These are phyloP conservation scores for Myopa tessellatipennis DNA, from an alignment of 2,888 invertebrate genomes.

Conservation along the genomic window DNA sequence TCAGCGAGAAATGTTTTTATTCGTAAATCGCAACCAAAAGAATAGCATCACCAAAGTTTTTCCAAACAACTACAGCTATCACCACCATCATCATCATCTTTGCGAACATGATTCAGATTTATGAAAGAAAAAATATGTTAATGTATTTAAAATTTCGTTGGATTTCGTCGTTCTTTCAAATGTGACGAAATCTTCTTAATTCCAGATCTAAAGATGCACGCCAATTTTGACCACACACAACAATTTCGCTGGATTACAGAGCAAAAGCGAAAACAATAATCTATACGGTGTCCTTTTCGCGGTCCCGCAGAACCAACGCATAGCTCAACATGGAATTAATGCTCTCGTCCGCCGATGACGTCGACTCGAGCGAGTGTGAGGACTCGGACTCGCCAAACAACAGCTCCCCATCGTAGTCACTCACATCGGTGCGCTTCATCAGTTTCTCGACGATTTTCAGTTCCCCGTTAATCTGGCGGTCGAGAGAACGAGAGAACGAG, in stretches of 20 bases:
- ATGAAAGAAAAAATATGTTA: too few relatives aligned
- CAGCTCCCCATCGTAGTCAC: constrained; percentile 55
- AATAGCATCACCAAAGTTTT: too few relatives aligned
- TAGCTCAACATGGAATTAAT: constrained; percentile 54
- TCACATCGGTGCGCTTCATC: constrained; percentile 52
- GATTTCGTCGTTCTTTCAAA: too few relatives aligned
- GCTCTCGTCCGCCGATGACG: constrained; percentile 48
- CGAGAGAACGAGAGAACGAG: neutral
- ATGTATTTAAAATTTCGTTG: too few relatives aligned
- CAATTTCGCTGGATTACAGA: neutral
- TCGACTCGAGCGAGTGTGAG: constrained; percentile 54
- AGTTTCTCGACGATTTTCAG: constrained; percentile 54
- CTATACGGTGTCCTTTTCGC: neutral
- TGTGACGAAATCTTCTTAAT: too few relatives aligned
- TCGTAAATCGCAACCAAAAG: constrained; percentile 5
- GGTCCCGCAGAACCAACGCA: constrained; percentile 53
- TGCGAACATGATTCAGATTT: too few relatives aligned
- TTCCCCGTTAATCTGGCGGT: constrained; percentile 53
- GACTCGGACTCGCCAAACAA: constrained; percentile 53
- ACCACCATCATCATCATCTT: too few relatives aligned
- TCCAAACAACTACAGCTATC: too few relatives aligned
- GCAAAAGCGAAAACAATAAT: neutral
- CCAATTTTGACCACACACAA: too few relatives aligned
- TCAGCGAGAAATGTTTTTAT: constrained; percentile 35
- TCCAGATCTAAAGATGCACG: too few relatives aligned